phyloP scores from a whole-genome alignment of 2,113 vertebrate species.

The Phyllostomus hastatus region DNA sequence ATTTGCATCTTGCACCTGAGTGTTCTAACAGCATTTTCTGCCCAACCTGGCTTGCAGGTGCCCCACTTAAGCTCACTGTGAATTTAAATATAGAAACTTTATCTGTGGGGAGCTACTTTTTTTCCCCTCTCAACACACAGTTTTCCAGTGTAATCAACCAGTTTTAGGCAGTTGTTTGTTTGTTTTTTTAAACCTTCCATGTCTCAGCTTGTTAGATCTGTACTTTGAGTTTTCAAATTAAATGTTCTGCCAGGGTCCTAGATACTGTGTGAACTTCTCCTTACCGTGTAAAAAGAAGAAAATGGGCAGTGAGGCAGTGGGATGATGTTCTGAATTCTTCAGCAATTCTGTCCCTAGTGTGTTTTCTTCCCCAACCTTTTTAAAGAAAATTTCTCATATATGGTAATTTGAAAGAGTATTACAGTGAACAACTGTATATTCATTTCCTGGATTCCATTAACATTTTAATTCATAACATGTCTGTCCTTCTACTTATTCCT shows the following conservation, averaged over 20 bases:
- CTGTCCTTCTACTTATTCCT: not conserved
- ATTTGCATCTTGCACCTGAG: not conserved
- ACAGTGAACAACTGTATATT: not conserved
- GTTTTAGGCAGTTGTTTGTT: not conserved
- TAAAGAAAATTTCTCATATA: not conserved
- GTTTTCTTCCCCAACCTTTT: not conserved
- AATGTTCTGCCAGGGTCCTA: not conserved
- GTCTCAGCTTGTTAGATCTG: not conserved
- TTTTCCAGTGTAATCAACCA: conserved; percentile 17
- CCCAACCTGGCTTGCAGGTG: not conserved
- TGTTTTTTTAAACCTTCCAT: not conserved
- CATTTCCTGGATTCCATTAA: not conserved
- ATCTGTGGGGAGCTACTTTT: conserved; percentile 1
- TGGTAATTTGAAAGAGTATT: not conserved
- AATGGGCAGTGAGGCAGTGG: not conserved
- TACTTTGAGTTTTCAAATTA: not conserved
- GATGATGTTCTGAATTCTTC: not conserved
- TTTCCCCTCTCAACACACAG: not conserved
- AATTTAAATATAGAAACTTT: conserved; percentile 48
- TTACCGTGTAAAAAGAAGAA: not conserved
- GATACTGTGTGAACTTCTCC: not conserved
- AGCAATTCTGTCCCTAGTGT: not conserved
- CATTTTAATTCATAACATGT: not conserved
- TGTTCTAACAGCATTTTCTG: not conserved
- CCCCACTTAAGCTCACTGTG: not conserved